Conservation (phyloP, 2,888 invertebrate species). For the Platypus cylindrus region DNA sequence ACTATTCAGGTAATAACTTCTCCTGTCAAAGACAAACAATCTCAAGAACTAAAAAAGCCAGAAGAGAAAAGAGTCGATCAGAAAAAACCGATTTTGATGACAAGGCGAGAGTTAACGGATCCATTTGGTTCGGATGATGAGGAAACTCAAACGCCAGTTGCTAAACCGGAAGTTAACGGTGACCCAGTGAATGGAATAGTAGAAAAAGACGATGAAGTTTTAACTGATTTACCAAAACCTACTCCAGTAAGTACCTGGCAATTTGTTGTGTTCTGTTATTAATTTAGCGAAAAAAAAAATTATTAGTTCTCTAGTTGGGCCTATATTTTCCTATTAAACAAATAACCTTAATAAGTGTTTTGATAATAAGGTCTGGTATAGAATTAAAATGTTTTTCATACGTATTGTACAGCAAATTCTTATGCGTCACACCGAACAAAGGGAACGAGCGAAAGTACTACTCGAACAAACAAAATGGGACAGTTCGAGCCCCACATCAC, state of each 20-base stretch:
- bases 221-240: slow-evolving; percentile 30
- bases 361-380: slow-evolving; percentile 28
- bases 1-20: slow-evolving; percentile 51
- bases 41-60: slow-evolving; percentile 29
- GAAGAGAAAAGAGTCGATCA: slow-evolving; percentile 23
- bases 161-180: slow-evolving; percentile 21
- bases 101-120: slow-evolving; percentile 71
- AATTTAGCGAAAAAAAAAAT: neutral
- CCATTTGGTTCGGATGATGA: slow-evolving; percentile 87
- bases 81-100: slow-evolving; percentile 51
- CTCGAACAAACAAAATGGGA: slow-evolving; percentile 61
- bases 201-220: slow-evolving; percentile 20
- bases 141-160: slow-evolving; percentile 39
- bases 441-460: slow-evolving; percentile 71
- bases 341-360: slow-evolving; percentile 1
- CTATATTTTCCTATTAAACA: too few relatives aligned
- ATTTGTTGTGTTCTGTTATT: neutral
- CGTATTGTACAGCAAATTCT: slow-evolving; percentile 51
- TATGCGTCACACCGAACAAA: slow-evolving; percentile 71
- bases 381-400: slow-evolving; percentile 33
- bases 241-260: slow-evolving; percentile 27
- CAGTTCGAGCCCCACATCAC: slow-evolving; percentile 28
- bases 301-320: slow-evolving; percentile 1
- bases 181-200: slow-evolving; percentile 16
- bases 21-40: slow-evolving; percentile 55